A percentile compares a stretch with the other conserved stretches of the same genome.
Conservation (phyloP, 1,140 invertebrate genomes). For the Pomacea maculata region DNA sequence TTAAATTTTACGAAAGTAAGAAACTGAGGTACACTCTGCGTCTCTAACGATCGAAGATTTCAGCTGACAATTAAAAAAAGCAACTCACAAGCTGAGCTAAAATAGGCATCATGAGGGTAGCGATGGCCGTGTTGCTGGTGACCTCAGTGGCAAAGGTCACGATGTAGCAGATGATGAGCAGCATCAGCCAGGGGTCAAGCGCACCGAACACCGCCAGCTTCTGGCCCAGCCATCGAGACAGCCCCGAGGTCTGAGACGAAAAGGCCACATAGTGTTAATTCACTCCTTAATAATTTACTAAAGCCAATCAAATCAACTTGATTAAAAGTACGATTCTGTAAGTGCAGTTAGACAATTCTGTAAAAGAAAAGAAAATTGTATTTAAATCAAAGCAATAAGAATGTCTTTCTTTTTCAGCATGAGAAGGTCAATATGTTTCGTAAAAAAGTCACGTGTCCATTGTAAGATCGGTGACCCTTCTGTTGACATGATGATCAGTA, state of each 20-base stretch:
- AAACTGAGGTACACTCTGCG: too few species aligned
- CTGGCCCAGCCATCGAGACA: slow-evolving; percentile 53
- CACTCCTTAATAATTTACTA: too few species aligned
- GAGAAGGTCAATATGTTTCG: not conserved
- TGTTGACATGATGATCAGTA: slow-evolving; percentile 38
- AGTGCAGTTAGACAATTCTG: too few species aligned
- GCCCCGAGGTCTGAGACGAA: slow-evolving; percentile 50
- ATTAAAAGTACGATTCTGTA: too few species aligned
- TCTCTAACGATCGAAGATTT: too few species aligned
- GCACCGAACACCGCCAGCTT: slow-evolving; percentile 44
- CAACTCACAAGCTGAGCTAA: slow-evolving; percentile 62
- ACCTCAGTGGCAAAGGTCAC: slow-evolving; percentile 66
- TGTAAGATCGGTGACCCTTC: not conserved
- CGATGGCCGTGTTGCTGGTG: slow-evolving; percentile 67
- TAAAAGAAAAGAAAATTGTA: too few species aligned
- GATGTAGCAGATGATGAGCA: slow-evolving; percentile 60
- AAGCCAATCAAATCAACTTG: too few species aligned
- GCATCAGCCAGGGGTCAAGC: slow-evolving; percentile 47
- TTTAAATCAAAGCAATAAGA: not conserved
- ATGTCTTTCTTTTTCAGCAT: not conserved
- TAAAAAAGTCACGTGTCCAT: not conserved
- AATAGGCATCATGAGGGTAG: slow-evolving; percentile 68
- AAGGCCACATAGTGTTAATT: not conserved
- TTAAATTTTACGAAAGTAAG: too few species aligned
- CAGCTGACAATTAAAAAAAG: too few species aligned